These are phyloP conservation scores for Rhinolophus ferrumequinum DNA, from an alignment of 2,113 vertebrate genomes.

Conservation along the genomic window DNA sequence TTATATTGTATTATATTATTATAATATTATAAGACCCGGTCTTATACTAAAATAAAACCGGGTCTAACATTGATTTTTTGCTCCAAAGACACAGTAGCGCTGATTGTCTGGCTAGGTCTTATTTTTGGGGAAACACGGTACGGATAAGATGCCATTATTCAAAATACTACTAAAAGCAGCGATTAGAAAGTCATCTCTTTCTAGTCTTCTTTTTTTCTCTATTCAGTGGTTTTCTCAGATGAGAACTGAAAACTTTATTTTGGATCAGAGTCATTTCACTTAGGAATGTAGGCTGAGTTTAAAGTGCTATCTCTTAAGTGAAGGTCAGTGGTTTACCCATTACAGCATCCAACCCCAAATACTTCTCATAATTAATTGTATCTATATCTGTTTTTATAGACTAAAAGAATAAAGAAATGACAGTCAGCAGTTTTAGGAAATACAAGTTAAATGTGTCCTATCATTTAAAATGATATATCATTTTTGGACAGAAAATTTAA, in stretches of 20 bases:
- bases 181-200: conserved; percentile 31
- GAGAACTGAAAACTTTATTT: conserved; percentile 81
- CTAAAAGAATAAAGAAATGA: conserved; percentile 84
- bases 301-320: conserved; percentile 80
- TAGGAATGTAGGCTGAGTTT: conserved; percentile 81
- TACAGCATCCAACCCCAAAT: conserved; percentile 82
- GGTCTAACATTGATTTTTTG: too few relatives aligned
- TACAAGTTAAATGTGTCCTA: conserved; percentile 87
- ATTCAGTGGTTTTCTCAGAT: conserved; percentile 80
- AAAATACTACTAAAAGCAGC: conserved; percentile 65
- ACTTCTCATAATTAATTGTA: conserved; percentile 85
- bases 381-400: conserved; percentile 86
- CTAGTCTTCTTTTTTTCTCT: neutral
- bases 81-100: too few relatives aligned
- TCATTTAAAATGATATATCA: conserved; percentile 88
- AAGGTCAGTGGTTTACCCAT: conserved; percentile 85
- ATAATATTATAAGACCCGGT: too few relatives aligned
- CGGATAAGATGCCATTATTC: conserved; percentile 58
- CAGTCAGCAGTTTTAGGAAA: conserved; percentile 87
- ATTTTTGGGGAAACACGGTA: too few relatives aligned
- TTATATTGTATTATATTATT: too few relatives aligned
- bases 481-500: conserved; percentile 88
- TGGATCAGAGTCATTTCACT: conserved; percentile 84
- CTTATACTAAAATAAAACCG: too few relatives aligned
- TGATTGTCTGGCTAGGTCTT: too few relatives aligned